Evolutionary conservation across 1,140 invertebrate species (phyloP), one percentile per base, ranked within the genome.

Genomic region (Mylabris phalerata): DNA sequence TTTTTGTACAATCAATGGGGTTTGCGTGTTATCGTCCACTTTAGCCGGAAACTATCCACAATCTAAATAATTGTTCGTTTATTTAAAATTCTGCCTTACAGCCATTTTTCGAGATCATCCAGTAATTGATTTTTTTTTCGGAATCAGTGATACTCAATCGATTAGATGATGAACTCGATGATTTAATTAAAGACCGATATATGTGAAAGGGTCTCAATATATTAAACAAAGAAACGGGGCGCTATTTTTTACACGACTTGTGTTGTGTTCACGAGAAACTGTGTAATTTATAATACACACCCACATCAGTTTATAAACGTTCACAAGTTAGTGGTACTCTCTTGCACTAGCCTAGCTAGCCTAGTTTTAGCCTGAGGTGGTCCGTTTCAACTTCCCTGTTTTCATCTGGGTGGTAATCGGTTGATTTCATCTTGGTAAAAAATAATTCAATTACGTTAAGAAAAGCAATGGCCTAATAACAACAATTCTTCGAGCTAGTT

Each of bases 301-400:
- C 51, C 51, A 54, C 43, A 25, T 27, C 10, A 43, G 19, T 10
- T 41, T 39, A 38, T 5, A 32, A 32, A 32, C 49, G 42, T 52
- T 52, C 45, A 44, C 50, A 42, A 52, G n/a, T 42, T 43, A n/a
- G n/a, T n/a, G 13, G 32, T 46, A 54, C 51, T 46, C 46, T 54
- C 42, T 24, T 26, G 19, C 32, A 32, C 32, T 24, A 19, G 19
- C 19, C 19, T 19, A 19, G 19, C 19, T 19, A 19, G 19, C 4
- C 32, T 7, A 32, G 32, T 32, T 42, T 42, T 45, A 19, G 51
- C 51, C 51, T n/a, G 42, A 54, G 51, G 51, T 25, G 42, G 25
- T 54, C 13, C n/a, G 24, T 41, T 54, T 25, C 32, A 7, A 54
- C 51, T 54, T 54, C 51, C 51, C 51, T 54, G 51, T 54, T 54